Evolutionary conservation across 1,140 invertebrate genomes (phyloP), one percentile per base, ranked within the genome.

Genomic region (Drosophila sproati): DNA sequence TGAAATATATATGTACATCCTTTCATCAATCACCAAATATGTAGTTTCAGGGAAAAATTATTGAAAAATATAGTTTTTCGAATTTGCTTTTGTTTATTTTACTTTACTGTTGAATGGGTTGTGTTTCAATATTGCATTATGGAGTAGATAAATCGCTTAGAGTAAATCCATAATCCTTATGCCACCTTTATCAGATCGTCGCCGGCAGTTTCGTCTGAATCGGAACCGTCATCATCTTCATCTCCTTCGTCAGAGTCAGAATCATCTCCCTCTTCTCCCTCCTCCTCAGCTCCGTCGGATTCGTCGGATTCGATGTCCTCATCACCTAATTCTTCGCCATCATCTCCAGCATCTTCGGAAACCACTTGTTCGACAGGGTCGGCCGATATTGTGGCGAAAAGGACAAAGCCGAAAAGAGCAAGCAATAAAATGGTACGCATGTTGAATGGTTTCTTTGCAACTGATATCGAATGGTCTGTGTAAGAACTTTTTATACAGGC

Each of bases 371-470:
- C 20, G 10, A 3, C 37, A 28, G 45, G 35, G 8, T 74, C 48
- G 29, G 80, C 68, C 4, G 72, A 70, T 5, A 71, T 56, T 34
- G 59, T 69, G 48, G 83, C 47, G 31, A 87, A 35, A 10, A 87
- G 63, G 57, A 87, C 85, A 37, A 73, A 61, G 41, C 83, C 83
- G 47, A 87, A 83, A 5, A 87, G 77, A 20, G 77, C 85, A 41
- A 87, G 54, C 39, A 87, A 5, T 28, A 89, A 10, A 54, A 67
- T 54, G 20, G 54, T 60, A 51, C 85, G 83, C 83, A 87, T 89
- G 39, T 61, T 80, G 66, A 29, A 43, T 32, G 68, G 62, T 70
- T 52, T 51, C 3, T 61, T 34, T 34, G 41, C 8, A 76, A 87
- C 82, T 86, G 81, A 79, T 78, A 50, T 62, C 0, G 31, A 37